These are phyloP conservation scores for Zelostemma sp. DNA, from an alignment of 1,140 invertebrate genomes.

Conservation along the genomic window DNA sequence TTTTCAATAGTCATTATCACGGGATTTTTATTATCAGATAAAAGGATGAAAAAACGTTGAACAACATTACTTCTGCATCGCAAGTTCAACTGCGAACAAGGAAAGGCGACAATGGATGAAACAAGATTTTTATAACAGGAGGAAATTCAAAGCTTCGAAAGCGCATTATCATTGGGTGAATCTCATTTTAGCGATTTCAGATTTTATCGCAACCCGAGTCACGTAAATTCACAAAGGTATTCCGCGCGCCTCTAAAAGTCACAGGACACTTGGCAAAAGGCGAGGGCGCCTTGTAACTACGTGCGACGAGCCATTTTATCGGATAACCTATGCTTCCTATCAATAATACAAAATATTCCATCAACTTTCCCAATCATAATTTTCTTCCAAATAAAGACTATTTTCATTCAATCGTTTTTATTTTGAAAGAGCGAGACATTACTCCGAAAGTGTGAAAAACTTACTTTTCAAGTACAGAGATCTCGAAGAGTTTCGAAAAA, in stretches of 20 bases:
- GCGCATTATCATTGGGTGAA: neutral
- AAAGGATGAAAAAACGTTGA: too few relatives aligned
- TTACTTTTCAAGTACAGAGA: too few relatives aligned
- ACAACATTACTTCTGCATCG: too few relatives aligned
- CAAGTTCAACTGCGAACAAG: too few relatives aligned
- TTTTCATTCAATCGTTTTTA: too few relatives aligned
- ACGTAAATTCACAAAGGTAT: conserved; percentile 9
- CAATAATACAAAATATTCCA: neutral
- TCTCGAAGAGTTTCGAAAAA: too few relatives aligned
- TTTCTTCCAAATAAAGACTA: too few relatives aligned
- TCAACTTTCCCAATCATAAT: conserved; percentile 9
- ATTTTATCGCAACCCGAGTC: conserved; percentile 12
- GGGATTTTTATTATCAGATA: neutral
- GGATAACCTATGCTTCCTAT: neutral
- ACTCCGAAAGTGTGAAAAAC: too few relatives aligned
- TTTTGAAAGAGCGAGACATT: too few relatives aligned
- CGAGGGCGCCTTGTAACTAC: conserved; percentile 2
- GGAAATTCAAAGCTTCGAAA: neutral
- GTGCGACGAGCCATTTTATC: conserved; percentile 6
- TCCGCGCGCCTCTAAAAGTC: conserved; percentile 8
- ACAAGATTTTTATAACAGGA: neutral
- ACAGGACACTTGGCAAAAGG: conserved; percentile 3
- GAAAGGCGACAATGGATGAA: too few relatives aligned
- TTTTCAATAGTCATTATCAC: neutral
- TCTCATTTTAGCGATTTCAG: conserved; percentile 4